Base-by-base conservation (phyloP, 1,140 invertebrate genomes). In the Papilio machaon region DNA sequence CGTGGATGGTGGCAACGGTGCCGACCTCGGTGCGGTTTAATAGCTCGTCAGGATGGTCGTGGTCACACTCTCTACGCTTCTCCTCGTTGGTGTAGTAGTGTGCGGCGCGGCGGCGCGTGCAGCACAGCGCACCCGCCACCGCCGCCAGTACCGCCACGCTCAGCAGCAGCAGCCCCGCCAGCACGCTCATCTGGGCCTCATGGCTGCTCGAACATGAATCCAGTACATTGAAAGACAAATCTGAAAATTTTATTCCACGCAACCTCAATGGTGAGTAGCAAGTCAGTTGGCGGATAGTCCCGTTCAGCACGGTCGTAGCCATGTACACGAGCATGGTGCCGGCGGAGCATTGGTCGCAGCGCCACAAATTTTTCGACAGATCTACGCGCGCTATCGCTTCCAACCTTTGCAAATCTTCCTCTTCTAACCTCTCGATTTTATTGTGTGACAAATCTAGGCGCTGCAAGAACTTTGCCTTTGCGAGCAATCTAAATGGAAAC, bases 21-120 rank as follows among this genome's bases (percentile, higher is more conserved):
- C 90, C 88, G 11, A 93, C 79, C 78, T 94, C 91, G 2, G 91
- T 92, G 9, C 87, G 88, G 0, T 87, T 87, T 9, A 92, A 83
- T 38, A 91, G 79, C 73, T 94, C 90, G 13, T 93, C 92, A 0
- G 91, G 92, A 82, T 95, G 95, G 7, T 95, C 95, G 75, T 95
- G 95, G 64, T 95, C 95, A 19, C 94, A 94, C 81, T 95, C 95
- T 60, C 94, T 88, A 15, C 96, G 88, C 84, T 96, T 96, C 83
- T 96, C 96, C 89, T 97, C 97, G 87, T 97, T 95, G 0, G 97
- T 97, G 89, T 97, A 97, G 88, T 97, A 97, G 52, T 96, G 96
- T 11, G 96, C 96, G 0, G 96, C 95, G 82, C 97, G 96, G 19
- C 96, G 94, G 60, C 95, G 92, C 38, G 96, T 96, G 87, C 96